Percentiles rank a stretch among this genome's conserved stretches.
Evolutionary conservation across 30 jellyfish, hydroid and myxozoan species (phyloP).

Genomic region (Hydractinia symbiolongicarpus): DNA sequence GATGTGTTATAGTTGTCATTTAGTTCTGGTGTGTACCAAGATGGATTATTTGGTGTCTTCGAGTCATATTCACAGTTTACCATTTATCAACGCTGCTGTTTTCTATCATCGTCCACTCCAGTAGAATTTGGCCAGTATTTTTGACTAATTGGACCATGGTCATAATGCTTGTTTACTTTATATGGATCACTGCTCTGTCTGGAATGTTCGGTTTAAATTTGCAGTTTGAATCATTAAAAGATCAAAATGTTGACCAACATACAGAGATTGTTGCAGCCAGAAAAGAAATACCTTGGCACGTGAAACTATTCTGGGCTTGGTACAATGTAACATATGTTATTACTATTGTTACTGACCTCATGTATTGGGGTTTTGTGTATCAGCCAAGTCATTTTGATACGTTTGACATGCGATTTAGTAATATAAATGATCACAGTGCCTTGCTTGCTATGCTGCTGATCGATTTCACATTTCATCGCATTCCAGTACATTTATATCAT

Average conservation of each 20-base stretch:
- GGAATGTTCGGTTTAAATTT: conserved; percentile 1
- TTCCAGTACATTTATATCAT: neutral
- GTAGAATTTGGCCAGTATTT: neutral
- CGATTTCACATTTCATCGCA: neutral
- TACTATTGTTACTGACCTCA: neutral
- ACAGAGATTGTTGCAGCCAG: neutral
- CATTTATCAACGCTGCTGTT: neutral
- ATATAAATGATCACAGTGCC: conserved; percentile 12
- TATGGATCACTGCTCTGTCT: neutral
- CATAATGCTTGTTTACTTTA: neutral
- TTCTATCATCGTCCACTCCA: neutral
- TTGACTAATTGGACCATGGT: conserved; percentile 13
- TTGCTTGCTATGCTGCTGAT: neutral
- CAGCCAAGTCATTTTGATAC: conserved; percentile 3
- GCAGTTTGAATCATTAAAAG: neutral
- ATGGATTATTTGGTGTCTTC: neutral
- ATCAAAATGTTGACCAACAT: neutral
- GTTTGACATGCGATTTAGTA: neutral
- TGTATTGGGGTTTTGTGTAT: conserved; percentile 17
- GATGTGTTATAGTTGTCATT: too few species aligned
- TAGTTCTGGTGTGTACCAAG: conserved; percentile 7
- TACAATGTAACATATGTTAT: conserved; percentile 2
- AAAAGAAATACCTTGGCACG: neutral
- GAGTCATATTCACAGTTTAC: conserved; percentile 5
- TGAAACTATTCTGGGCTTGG: conserved; percentile 12